A percentile compares a stretch with the other conserved stretches of the same genome.
These are phyloP conservation scores for Cebidichthys violaceus DNA, from an alignment of 2,113 vertebrate genomes.

Conservation along the genomic window DNA sequence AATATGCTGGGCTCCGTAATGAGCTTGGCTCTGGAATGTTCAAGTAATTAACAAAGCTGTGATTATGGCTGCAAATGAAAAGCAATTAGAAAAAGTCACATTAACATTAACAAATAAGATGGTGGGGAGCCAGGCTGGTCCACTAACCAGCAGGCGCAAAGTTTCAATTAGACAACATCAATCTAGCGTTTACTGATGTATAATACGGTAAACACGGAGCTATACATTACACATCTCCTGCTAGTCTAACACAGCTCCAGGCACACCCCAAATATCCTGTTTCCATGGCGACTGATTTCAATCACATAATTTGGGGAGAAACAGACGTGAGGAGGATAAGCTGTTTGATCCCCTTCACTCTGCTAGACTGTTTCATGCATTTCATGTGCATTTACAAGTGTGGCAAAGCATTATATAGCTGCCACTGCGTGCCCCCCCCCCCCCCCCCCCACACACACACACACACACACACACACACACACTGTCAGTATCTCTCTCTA, in stretches of 20 bases:
- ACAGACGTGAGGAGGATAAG: slow-evolving; percentile 44
- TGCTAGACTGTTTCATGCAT: slow-evolving; percentile 41
- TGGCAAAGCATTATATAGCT: slow-evolving; percentile 8
- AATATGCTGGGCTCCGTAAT: slow-evolving; percentile 64
- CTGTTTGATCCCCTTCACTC: slow-evolving; percentile 51
- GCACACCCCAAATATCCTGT: slow-evolving; percentile 43
- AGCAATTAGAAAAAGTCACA: slow-evolving; percentile 79
- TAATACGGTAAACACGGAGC: not conserved
- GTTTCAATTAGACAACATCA: slow-evolving; percentile 56
- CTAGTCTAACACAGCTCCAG: slow-evolving; percentile 31
- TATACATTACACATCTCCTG: not conserved
- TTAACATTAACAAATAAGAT: slow-evolving; percentile 75
- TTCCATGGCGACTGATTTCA: slow-evolving; percentile 68
- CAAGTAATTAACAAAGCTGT: slow-evolving; percentile 80
- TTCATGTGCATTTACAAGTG: slow-evolving; percentile 29
- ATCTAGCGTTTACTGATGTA: slow-evolving; percentile 4
- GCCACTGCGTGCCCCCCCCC: not conserved
- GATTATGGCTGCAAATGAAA: slow-evolving; percentile 80
- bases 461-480: not conserved
- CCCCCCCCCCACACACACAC: not conserved
- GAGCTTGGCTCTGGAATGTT: slow-evolving; percentile 79
- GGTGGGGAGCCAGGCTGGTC: slow-evolving; percentile 54
- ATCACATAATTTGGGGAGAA: slow-evolving; percentile 55
- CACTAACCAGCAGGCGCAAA: slow-evolving; percentile 24
- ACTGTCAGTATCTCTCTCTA: slow-evolving; percentile 27